Evolutionary conservation across 1,140 invertebrate genomes (phyloP).

Genomic region (Bombus confusus): DNA sequence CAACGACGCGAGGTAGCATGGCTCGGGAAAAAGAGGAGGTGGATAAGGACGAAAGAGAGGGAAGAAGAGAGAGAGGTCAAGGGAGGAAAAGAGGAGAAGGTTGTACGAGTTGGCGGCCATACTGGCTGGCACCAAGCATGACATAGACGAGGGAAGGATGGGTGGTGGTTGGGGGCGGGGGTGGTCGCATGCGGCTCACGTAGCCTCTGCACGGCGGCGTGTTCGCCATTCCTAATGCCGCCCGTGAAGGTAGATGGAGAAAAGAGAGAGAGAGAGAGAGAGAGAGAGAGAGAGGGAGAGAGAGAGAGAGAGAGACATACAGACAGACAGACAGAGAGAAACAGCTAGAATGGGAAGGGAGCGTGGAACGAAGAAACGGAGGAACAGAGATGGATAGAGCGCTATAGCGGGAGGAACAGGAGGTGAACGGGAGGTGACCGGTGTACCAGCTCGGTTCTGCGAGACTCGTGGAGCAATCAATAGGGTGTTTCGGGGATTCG

Average conservation of each 20-base stretch:
- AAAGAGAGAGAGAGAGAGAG: conserved; percentile 56
- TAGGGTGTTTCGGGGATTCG: conserved; percentile 85
- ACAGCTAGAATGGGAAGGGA: conserved; percentile 29
- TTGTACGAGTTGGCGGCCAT: conserved; percentile 78
- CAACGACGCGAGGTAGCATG: background rate
- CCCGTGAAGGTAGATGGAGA: conserved; percentile 75
- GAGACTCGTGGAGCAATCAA: conserved; percentile 83
- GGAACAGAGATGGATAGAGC: conserved; percentile 52
- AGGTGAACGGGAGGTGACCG: conserved; percentile 72
- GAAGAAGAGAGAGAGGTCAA: conserved; percentile 78
- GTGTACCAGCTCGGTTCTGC: conserved; percentile 78
- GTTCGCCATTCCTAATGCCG: conserved; percentile 86
- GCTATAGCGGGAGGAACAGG: conserved; percentile 62
- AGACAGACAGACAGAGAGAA: conserved; percentile 33
- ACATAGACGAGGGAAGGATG: conserved; percentile 73
- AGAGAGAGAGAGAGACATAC: no score
- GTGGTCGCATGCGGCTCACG: conserved; percentile 85
- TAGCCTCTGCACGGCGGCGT: conserved; percentile 85
- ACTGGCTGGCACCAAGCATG: conserved; percentile 78
- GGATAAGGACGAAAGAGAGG: conserved; percentile 63
- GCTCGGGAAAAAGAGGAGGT: conserved; percentile 37
- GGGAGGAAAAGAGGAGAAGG: conserved; percentile 78
- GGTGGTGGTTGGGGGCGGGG: conserved; percentile 74
- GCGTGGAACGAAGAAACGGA: conserved; percentile 35
- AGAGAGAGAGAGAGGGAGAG: conserved; percentile 43